Evolutionary conservation across 2,888 invertebrate species (phyloP).

Genomic region (Drosophila paramelanica): DNA sequence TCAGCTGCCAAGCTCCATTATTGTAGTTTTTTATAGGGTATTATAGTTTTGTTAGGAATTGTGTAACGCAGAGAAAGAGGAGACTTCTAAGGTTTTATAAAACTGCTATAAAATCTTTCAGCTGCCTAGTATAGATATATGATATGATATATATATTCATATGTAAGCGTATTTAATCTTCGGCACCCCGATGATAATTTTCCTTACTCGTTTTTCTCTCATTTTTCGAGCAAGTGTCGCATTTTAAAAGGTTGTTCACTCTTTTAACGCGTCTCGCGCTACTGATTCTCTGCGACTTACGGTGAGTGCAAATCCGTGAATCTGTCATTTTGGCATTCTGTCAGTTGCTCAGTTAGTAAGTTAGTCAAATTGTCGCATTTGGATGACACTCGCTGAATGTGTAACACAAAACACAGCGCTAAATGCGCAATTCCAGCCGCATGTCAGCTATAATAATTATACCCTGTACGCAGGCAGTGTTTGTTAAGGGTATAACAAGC

Average conservation of each 20-base stretch:
- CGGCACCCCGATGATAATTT: background rate
- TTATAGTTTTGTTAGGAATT: background rate
- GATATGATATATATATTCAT: too few relatives aligned
- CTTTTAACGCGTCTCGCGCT: constrained; percentile 44
- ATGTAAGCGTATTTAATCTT: background rate
- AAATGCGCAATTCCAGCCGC: constrained; percentile 30
- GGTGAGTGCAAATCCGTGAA: constrained; percentile 42
- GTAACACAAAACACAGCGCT: constrained; percentile 33
- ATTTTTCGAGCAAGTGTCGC: constrained; percentile 43
- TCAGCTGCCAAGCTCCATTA: constrained; percentile 1
- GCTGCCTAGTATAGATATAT: too few relatives aligned
- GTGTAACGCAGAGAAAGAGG: too few relatives aligned
- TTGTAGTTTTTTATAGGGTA: constrained; percentile 1
- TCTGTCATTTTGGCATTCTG: constrained; percentile 21
- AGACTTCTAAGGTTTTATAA: too few relatives aligned
- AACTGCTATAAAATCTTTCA: too few relatives aligned
- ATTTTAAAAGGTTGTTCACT: constrained; percentile 69
- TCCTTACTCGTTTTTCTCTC: background rate
- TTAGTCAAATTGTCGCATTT: constrained; percentile 62
- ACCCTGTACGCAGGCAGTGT: constrained; percentile 5
- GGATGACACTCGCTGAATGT: constrained; percentile 50
- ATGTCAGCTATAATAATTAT: constrained; percentile 20
- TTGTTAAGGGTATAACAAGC: background rate
- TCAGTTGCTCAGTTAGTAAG: constrained; percentile 25
- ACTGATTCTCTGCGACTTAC: constrained; percentile 43